Evolutionary conservation across 2,888 invertebrate species (phyloP), one percentile per base, ranked within the genome.

Genomic region (Erebia epiphron): DNA sequence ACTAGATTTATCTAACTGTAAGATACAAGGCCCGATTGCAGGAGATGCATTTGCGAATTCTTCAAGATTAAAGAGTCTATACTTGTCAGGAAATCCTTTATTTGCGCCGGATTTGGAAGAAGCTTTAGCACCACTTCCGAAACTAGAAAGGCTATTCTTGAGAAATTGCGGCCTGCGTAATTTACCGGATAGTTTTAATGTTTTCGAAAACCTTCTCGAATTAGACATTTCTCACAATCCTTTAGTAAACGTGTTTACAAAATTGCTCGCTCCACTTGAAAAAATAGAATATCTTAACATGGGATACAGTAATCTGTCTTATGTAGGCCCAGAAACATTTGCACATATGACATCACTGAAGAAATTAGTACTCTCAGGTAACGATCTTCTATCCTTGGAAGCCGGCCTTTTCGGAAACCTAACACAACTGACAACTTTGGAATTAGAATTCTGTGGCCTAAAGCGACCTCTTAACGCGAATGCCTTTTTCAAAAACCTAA

Each of bases 201-300:
- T 95, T 16, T 94, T 96, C 72, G 94, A 95, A 77, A 94, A 95
- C 79, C 91, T 96, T 18, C 93, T 95, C 77, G 95, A 96, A 80
- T 88, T 96, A 54, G 96, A 96, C 79, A 95, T 96, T 80, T 96
- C 96, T 0, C 94, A 95, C 79, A 96, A 96, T 84, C 96, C 96
- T 1, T 86, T 96, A 0, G 94, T 94, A 60, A 95, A 96, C 78
- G 96, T 95, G 0, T 96, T 96, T 81, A 95, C 95, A 9, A 94
- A 94, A 77, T 83, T 96, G 41, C 84, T 96, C 18, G 95, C 95
- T 2, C 96, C 96, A 0, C 84, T 96, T 1, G 94, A 95, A 72
- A 95, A 95, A 14, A 86, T 96, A 49, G 95, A 95, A 83, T 95
- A 95, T 79, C 87, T 96, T 4, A 96, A 96, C 82, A 96, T 96